Conservation (phyloP, 2,888 invertebrate genomes). For the Gandaritis pyraliata region DNA sequence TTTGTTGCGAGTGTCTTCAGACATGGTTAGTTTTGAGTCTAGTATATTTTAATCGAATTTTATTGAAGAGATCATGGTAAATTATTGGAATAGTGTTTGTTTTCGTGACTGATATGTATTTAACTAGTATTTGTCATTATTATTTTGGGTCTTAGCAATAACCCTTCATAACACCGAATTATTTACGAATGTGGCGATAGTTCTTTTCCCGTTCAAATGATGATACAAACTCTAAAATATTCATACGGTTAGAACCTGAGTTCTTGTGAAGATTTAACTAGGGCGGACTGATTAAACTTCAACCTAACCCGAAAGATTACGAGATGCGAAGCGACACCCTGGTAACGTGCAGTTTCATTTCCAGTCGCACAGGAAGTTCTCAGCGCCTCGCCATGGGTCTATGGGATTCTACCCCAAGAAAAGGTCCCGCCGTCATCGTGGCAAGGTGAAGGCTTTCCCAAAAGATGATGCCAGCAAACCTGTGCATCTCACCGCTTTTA, state of each 20-base stretch:
- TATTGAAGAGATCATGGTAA: conserved; percentile 33
- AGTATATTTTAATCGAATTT: conserved; percentile 30
- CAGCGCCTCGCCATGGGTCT: conserved; percentile 99
- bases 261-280: conserved; percentile 88
- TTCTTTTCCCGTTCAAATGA: conserved; percentile 68
- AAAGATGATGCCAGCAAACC: conserved; percentile 98
- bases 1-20: conserved; percentile 71
- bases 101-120: not conserved
- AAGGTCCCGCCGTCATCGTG: conserved; percentile 97
- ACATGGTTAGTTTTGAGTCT: conserved; percentile 68
- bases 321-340: not conserved
- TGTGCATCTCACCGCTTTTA: conserved; percentile 98
- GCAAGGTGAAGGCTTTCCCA: conserved; percentile 99
- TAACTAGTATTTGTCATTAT: not conserved
- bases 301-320: not conserved
- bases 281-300: conserved; percentile 88
- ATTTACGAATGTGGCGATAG: not conserved
- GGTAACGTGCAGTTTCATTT: conserved; percentile 51
- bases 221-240: conserved; percentile 84
- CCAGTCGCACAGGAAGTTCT: conserved; percentile 99
- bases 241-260: conserved; percentile 89
- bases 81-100: not conserved
- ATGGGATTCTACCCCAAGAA: conserved; percentile 99
- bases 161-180: not conserved
- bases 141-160: conserved; percentile 15